Conservation (phyloP, 2,888 invertebrate species). For the Criorhina ranunculi region DNA sequence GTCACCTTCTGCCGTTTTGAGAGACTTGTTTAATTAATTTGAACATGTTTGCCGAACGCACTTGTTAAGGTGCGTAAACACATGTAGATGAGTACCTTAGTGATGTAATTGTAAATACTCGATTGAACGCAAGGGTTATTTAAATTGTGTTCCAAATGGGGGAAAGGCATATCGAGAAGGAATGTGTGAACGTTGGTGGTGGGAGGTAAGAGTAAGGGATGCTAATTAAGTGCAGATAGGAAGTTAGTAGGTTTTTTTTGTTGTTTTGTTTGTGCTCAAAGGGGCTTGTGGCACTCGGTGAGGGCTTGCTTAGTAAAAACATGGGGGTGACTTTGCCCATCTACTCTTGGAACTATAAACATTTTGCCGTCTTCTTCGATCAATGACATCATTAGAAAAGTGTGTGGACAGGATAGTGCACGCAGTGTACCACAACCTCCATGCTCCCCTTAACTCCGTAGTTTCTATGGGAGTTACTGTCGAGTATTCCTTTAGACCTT, state of each 20-base stretch:
- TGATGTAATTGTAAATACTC: constrained; percentile 67
- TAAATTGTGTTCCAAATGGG: constrained; percentile 15
- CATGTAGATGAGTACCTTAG: constrained; percentile 51
- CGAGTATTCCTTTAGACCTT: too few relatives aligned
- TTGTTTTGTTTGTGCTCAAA: too few relatives aligned
- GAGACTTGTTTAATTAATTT: constrained; percentile 73
- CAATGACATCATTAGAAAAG: too few relatives aligned
- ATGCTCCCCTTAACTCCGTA: too few relatives aligned
- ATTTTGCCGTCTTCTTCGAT: too few relatives aligned
- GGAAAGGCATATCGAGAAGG: constrained; percentile 1
- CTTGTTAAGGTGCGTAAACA: constrained; percentile 63
- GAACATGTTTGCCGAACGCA: constrained; percentile 68
- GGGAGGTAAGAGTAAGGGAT: neutral
- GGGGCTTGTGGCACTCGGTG: too few relatives aligned
- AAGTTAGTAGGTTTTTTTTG: neutral
- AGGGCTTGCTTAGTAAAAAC: too few relatives aligned
- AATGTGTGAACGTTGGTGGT: constrained; percentile 29
- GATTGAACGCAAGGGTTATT: constrained; percentile 43
- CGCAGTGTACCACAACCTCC: too few relatives aligned
- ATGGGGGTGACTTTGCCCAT: too few relatives aligned
- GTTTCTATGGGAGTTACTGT: too few relatives aligned
- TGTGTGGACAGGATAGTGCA: too few relatives aligned
- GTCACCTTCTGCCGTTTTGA: constrained; percentile 62
- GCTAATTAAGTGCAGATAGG: constrained; percentile 23
- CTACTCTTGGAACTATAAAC: too few relatives aligned